Conservation (phyloP, 2,888 invertebrate species). For the Drosophila glabriapex region DNA sequence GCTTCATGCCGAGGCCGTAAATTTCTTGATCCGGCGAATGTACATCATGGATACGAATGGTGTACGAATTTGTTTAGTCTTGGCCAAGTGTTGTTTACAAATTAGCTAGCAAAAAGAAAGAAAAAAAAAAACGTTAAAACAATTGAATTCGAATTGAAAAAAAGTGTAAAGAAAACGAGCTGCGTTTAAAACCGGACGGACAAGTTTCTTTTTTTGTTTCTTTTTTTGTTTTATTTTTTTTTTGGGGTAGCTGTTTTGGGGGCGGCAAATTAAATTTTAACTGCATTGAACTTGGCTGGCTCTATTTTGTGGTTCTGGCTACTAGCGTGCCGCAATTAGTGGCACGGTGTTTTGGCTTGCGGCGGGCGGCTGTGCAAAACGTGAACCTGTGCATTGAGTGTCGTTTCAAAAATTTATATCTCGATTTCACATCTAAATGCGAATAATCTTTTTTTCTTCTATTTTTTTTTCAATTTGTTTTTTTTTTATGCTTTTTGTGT, state of each 20-base stretch:
- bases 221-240: neutral
- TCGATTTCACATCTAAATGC: conserved; percentile 82
- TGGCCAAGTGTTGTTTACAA: conserved; percentile 63
- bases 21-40: conserved; percentile 20
- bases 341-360: conserved; percentile 4
- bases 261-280: conserved; percentile 60
- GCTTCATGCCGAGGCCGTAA: conserved; percentile 47
- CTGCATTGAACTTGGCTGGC: conserved; percentile 52
- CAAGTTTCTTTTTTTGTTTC: neutral
- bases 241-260: neutral
- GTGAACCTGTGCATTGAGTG: conserved; percentile 50
- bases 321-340: conserved; percentile 49
- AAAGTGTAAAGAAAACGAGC: neutral
- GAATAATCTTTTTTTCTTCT: conserved; percentile 69
- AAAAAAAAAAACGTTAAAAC: conserved; percentile 39
- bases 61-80: conserved; percentile 69
- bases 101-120: conserved; percentile 44
- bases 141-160: conserved; percentile 53
- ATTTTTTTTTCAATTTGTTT: neutral
- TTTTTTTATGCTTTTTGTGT: conserved; percentile 5
- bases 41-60: conserved; percentile 14
- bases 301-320: conserved; percentile 1
- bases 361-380: conserved; percentile 15
- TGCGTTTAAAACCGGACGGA: conserved; percentile 22
- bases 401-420: conserved; percentile 81